Evolutionary conservation across 2,797 vertebrate species (phyloP).

Genomic region (Aotus griseimembra): DNA sequence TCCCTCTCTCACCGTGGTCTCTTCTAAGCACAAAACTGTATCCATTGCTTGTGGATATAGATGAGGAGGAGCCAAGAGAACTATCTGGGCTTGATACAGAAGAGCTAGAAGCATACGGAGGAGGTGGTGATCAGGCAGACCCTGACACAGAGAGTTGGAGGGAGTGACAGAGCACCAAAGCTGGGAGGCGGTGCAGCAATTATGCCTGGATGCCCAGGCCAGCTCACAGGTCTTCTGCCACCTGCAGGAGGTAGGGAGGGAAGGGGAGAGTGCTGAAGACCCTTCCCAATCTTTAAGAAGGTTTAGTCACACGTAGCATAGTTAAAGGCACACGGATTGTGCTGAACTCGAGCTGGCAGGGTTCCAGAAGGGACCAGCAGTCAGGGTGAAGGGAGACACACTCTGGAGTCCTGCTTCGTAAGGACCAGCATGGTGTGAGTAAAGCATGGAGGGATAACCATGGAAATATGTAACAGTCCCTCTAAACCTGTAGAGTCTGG

Average conservation of each 20-base stretch:
- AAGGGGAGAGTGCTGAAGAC: not conserved
- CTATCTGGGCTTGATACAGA: not conserved
- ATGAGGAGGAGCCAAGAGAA: not conserved
- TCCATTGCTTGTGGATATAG: fast-evolving
- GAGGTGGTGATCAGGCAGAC: fast-evolving
- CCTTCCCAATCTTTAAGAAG: not conserved
- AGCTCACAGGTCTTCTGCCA: not conserved
- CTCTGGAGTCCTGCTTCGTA: not conserved
- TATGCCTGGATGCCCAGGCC: not conserved
- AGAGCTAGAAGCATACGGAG: not conserved
- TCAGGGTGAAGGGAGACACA: not conserved
- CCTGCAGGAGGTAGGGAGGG: not conserved
- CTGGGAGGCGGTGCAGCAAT: fast-evolving
- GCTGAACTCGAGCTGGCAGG: not conserved
- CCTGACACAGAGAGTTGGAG: not conserved
- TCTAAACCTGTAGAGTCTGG: not conserved
- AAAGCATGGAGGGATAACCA: not conserved
- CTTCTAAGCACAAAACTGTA: not conserved
- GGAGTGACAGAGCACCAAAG: not conserved
- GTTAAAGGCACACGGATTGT: not conserved
- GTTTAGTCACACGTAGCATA: not conserved
- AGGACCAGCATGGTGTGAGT: not conserved
- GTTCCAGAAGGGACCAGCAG: not conserved
- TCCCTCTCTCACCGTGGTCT: not conserved
- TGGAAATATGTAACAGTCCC: not conserved